Conservation (phyloP, 64 coral and sea anemone species). For the Stichodactyla helianthus region DNA sequence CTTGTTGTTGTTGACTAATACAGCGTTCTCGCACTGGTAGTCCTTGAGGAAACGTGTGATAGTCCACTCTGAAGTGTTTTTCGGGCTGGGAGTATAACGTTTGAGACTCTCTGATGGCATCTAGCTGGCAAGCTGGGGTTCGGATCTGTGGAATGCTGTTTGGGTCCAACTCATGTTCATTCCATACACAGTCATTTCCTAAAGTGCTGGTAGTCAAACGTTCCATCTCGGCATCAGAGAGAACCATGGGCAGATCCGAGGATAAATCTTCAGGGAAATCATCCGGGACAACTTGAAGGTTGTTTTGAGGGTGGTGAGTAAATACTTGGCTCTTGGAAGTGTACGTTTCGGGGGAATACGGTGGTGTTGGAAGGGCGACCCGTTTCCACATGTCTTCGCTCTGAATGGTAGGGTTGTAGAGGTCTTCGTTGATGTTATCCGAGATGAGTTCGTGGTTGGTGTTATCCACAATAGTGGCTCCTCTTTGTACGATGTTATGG, state of each 20-base stretch:
- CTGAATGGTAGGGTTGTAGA: slow-evolving; percentile 47
- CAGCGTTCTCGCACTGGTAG: slow-evolving; percentile 3
- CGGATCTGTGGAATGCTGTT: slow-evolving; percentile 18
- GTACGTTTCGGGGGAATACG: slow-evolving; percentile 79
- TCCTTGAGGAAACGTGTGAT: not conserved
- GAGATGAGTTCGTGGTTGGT: slow-evolving; percentile 28
- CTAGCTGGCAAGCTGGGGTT: not conserved
- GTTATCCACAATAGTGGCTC: not conserved
- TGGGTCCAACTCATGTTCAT: slow-evolving; percentile 52
- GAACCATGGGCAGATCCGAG: slow-evolving; percentile 75
- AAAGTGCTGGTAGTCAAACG: slow-evolving; percentile 68
- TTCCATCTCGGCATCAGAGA: slow-evolving; percentile 90
- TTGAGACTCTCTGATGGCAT: not conserved
- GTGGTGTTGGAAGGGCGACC: slow-evolving; percentile 70
- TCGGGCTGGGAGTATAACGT: not conserved
- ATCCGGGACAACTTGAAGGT: slow-evolving; percentile 79
- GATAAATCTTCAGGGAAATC: slow-evolving; percentile 78
- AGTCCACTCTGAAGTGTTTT: slow-evolving; percentile 2
- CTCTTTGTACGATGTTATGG: slow-evolving; percentile 18
- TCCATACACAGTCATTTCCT: slow-evolving; percentile 72
- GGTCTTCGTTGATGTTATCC: slow-evolving; percentile 48
- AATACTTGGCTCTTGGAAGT: slow-evolving; percentile 36
- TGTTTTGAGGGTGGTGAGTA: slow-evolving; percentile 29
- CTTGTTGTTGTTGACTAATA: slow-evolving; percentile 12
- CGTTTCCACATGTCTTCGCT: slow-evolving; percentile 84